These are phyloP conservation scores for Esox lucius DNA, from an alignment of 2,797 vertebrate genomes.

Conservation along the genomic window DNA sequence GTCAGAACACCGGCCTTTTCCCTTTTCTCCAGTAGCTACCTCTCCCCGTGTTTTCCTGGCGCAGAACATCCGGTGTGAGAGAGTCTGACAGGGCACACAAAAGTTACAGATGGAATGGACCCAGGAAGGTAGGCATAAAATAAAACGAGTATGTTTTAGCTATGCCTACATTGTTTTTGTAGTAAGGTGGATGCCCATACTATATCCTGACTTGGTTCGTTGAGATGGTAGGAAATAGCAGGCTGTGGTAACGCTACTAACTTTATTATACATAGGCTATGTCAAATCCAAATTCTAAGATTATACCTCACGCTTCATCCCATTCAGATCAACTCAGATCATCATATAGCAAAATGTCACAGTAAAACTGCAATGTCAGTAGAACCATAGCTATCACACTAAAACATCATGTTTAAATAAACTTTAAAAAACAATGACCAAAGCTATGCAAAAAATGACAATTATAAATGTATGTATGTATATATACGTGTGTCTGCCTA, in stretches of 20 bases:
- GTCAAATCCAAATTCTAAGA: not conserved
- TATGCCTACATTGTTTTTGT: not conserved
- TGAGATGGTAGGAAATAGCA: not conserved
- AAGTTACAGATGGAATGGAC: slow-evolving; percentile 49
- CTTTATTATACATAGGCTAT: not conserved
- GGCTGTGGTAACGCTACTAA: not conserved
- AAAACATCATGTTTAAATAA: not conserved
- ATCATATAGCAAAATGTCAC: not conserved
- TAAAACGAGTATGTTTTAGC: no score
- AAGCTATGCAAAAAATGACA: not conserved
- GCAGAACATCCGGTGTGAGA: slow-evolving; percentile 56
- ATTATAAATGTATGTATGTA: no score
- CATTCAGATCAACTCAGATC: not conserved
- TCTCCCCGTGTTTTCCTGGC: slow-evolving; percentile 70
- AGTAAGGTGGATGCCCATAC: not conserved
- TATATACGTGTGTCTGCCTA: no score
- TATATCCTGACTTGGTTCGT: not conserved
- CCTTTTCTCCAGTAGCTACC: not conserved
- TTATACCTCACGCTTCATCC: not conserved
- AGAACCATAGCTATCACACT: not conserved
- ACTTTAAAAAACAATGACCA: not conserved
- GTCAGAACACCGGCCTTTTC: slow-evolving; percentile 7
- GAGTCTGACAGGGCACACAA: slow-evolving; percentile 48
- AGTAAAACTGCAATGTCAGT: not conserved
- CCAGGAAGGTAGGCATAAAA: not conserved